phyloP scores from a whole-genome alignment of 1,140 invertebrate species.

The Apis florea region DNA sequence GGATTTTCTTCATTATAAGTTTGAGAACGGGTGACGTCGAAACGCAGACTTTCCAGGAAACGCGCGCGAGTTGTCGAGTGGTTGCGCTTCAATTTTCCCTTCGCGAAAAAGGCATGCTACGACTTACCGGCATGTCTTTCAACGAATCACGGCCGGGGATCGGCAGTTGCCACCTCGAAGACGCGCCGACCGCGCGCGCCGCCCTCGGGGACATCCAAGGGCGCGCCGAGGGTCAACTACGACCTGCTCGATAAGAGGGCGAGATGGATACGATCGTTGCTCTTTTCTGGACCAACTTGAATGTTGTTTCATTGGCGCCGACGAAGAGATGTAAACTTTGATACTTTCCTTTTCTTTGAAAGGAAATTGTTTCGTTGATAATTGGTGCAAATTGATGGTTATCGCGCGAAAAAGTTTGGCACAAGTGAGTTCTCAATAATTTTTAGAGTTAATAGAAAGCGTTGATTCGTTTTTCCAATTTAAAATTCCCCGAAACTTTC shows the following conservation, averaged over 20 bases:
- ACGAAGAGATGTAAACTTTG: too few relatives aligned
- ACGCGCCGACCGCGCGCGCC: neutral
- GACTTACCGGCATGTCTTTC: conserved; percentile 62
- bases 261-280: too few relatives aligned
- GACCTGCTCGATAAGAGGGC: too few relatives aligned
- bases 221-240: neutral
- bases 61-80: conserved; percentile 48
- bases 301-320: too few relatives aligned
- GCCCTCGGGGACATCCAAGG: neutral
- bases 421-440: too few relatives aligned
- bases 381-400: too few relatives aligned
- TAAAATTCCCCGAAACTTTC: neutral
- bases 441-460: neutral
- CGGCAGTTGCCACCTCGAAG: conserved; percentile 40
- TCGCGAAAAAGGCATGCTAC: conserved; percentile 33
- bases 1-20: conserved; percentile 68
- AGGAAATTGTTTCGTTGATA: too few relatives aligned
- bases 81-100: conserved; percentile 52
- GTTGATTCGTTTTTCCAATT: neutral
- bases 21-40: conserved; percentile 31
- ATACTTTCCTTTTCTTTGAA: too few relatives aligned
- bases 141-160: conserved; percentile 51
- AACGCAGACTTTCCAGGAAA: neutral
- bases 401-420: too few relatives aligned
- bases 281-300: too few relatives aligned